Evolutionary conservation across 1,140 invertebrate genomes (phyloP).

Genomic region (Cherax quadricarinatus): DNA sequence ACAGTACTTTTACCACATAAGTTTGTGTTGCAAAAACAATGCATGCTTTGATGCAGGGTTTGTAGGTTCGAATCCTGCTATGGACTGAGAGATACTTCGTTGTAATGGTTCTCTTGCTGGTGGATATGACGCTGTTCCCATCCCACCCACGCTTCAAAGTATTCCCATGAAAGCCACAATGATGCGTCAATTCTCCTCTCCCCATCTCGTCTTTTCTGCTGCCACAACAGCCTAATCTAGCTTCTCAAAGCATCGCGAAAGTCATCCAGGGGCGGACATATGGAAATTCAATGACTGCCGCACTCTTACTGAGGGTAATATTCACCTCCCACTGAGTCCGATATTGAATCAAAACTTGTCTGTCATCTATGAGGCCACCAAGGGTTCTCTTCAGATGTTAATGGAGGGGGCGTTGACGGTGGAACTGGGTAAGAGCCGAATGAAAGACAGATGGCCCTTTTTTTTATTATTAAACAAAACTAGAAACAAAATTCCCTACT

Average conservation of each 20-base stretch:
- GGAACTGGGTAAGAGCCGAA: no score
- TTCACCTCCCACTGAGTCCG: background rate
- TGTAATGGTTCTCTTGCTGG: no score
- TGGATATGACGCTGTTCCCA: no score
- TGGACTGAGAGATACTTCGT: no score
- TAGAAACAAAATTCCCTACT: no score
- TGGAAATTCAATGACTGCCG: slow-evolving; percentile 34
- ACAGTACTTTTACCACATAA: no score
- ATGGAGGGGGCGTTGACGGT: background rate
- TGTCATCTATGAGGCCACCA: slow-evolving; percentile 21
- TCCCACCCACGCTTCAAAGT: background rate
- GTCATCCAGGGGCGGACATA: slow-evolving; percentile 30
- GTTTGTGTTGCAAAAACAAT: no score
- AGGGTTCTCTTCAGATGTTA: background rate
- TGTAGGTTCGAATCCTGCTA: no score
- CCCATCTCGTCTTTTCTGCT: background rate
- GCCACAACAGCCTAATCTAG: background rate
- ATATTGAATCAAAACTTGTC: slow-evolving; percentile 12
- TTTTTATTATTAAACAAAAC: no score
- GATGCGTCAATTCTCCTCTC: background rate
- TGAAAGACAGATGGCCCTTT: no score
- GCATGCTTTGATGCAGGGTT: no score
- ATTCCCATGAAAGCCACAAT: background rate
- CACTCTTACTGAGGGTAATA: slow-evolving; percentile 9
- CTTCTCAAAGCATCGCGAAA: background rate